Base-by-base conservation (phyloP, 2,888 invertebrate species). In the Baccha elongata region DNA sequence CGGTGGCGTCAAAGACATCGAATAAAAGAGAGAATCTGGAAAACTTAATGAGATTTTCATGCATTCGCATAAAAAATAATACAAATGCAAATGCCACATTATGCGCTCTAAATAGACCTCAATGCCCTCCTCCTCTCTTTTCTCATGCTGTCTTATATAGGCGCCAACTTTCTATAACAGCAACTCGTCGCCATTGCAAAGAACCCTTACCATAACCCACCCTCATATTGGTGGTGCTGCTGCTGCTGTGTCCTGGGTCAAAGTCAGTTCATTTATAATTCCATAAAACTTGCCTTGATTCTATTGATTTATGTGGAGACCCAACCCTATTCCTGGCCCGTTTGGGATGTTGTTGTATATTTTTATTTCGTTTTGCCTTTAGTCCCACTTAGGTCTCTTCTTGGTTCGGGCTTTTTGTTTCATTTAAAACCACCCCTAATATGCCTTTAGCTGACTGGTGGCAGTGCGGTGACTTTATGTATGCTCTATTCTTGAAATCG, bases 231-330 rank as follows among this genome's bases (percentile, higher is more conserved):
- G 40, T 50, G 13, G 5, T 37, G 29, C 19, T 17, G 11, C 13
- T 37, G 65, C 44, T 42, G 19, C 42, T 32, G 13, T 58, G 81
- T 81, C 81, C 81, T 81, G 81, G 76, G 81, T 81, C 81, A 81
- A 81, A 81, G 81, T 81, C 81, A 81, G 76, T 72, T 81, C 76
- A 75, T 81, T 81, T 81, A 81, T 76, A 81, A 81, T 76, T 71
- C 76, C 76, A 81, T 81, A 81, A 81, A 72, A 76, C 76, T 81
- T 71, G 81, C 81, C 81, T 81, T 81, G 81, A 81, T 76, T 81
- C 81, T 81, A 81, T 81, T 76, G 81, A 81, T 81, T 81, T 81
- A 81, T 81, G 71, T 72, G 65, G 75, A 52, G 44, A 53, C 17
- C 55, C 29, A 58, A 23, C 17, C 8, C 74, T n/a, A 46, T 64